Base-by-base conservation (phyloP, 23 tunicate species). In the Ciona savignyi region DNA sequence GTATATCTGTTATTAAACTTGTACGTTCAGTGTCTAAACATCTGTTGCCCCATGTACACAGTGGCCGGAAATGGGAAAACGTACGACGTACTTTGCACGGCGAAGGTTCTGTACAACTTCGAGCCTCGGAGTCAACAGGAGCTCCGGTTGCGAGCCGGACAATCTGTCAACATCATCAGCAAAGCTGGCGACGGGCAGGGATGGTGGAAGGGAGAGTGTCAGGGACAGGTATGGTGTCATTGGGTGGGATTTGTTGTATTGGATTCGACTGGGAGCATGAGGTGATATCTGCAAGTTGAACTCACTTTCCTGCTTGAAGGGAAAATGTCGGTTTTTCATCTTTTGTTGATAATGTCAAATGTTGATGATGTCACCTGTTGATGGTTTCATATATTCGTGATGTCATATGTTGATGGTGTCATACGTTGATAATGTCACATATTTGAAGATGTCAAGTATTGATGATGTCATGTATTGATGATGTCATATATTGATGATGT, bases 181-280 rank as follows among this genome's bases (percentile, higher is more conserved):
- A 91, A 84, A 77, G 87, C 87, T 27, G 97, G 97, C 25, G 86
- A 88, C 33, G 68, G 73, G 2, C 97, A 80, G 34, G 97, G 97
- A 0, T 91, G 97, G 97, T 91, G 97, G 97, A 91, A 91, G 71
- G 97, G 87, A 2, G 97, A 91, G 70, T 60, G 62, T 29, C 61
- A 76, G 20, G 90, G 97, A 70, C 70, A 74, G 76, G 97, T 91
- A 33, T 33, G 79, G 60, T 1, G 1, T 26, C 33, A 20, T 63
- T 11, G 20, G 15, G n/a, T n/a, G n/a, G n/a, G n/a, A n/a, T n/a
- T n/a, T n/a, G n/a, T n/a, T n/a, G n/a, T n/a, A n/a, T n/a, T n/a
- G n/a, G n/a, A n/a, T n/a, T n/a, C n/a, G n/a, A n/a, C n/a, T n/a
- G n/a, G n/a, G n/a, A n/a, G n/a, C n/a, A n/a, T n/a, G n/a, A n/a